These are phyloP conservation scores for Phyllostomus discolor DNA, from an alignment of 2,113 vertebrate genomes.

Conservation along the genomic window DNA sequence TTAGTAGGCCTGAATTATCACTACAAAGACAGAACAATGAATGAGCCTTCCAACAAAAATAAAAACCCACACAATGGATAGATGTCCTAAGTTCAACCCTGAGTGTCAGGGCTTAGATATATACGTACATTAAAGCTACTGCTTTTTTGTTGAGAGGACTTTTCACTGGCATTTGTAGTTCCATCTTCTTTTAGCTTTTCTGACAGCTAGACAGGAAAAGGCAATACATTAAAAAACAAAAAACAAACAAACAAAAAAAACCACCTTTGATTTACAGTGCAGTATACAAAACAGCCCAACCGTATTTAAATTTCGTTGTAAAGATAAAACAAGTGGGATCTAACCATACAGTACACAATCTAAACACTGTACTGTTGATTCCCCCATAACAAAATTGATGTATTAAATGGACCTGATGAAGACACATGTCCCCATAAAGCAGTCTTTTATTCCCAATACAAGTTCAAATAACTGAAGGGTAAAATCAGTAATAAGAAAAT, in stretches of 20 bases:
- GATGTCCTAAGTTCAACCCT: background rate
- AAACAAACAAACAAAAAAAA: too few species aligned
- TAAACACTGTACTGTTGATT: background rate
- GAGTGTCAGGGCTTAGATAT: background rate
- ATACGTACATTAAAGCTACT: constrained; percentile 76
- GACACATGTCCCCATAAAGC: background rate
- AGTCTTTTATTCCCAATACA: background rate
- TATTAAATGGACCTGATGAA: background rate
- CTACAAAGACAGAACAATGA: background rate
- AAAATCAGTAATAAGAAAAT: background rate
- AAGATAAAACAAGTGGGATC: background rate
- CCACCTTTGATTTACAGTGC: background rate
- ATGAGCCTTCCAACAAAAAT: background rate
- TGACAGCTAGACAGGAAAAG: constrained; percentile 64
- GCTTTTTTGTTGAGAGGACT: constrained; percentile 64
- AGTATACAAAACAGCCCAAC: background rate
- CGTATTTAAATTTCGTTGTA: background rate
- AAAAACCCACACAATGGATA: background rate
- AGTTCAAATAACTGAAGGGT: constrained; percentile 15
- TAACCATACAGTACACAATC: background rate
- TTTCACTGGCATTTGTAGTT: constrained; percentile 60
- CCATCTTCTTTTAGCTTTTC: constrained; percentile 57
- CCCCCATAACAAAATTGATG: background rate
- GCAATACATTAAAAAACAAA: background rate
- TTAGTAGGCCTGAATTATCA: background rate